Percentiles rank a stretch among this genome's conserved stretches.
Evolutionary conservation across 2,888 invertebrate genomes (phyloP).

Genomic region (Caenorhabditis afra): DNA sequence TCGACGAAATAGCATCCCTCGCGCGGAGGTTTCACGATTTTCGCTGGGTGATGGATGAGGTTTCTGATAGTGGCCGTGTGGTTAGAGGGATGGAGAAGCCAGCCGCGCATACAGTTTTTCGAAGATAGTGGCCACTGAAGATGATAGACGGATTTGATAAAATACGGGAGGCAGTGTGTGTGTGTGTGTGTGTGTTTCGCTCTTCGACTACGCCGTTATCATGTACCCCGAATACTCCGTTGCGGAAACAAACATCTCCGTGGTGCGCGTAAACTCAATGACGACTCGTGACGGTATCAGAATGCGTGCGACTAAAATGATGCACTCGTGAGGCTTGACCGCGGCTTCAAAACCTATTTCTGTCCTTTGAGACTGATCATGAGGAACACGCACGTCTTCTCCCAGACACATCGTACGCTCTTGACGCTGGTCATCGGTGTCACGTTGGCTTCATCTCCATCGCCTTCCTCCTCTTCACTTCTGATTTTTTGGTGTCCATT

Average conservation of each 20-base stretch:
- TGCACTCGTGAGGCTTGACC: conserved; percentile 26
- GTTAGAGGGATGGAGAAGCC: conserved; percentile 57
- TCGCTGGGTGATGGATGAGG: conserved; percentile 53
- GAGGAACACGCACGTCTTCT: conserved; percentile 32
- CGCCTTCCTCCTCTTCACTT: too few relatives aligned
- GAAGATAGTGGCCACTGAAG: conserved; percentile 44
- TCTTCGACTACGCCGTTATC: conserved; percentile 43
- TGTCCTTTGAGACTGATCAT: conserved; percentile 18
- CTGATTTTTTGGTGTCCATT: conserved; percentile 28
- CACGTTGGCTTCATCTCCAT: conserved; percentile 15
- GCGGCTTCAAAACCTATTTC: conserved; percentile 30
- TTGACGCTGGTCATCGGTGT: conserved; percentile 8
- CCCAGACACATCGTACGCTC: conserved; percentile 23
- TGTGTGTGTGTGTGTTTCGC: conserved; percentile 38
- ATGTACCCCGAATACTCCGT: conserved; percentile 33
- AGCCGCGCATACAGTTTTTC: conserved; percentile 50
- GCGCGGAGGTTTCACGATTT: conserved; percentile 25
- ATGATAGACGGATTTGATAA: conserved; percentile 13
- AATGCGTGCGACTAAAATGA: conserved; percentile 38
- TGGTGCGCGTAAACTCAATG: conserved; percentile 49
- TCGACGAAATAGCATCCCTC: conserved; percentile 31
- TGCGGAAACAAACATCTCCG: conserved; percentile 53
- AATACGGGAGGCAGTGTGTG: conserved; percentile 21
- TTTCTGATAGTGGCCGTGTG: conserved; percentile 58
- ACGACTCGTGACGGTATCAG: conserved; percentile 39